These are phyloP conservation scores for Tauraco hartlaubi DNA, from an alignment of 2,797 vertebrate species.

Conservation along the genomic window DNA sequence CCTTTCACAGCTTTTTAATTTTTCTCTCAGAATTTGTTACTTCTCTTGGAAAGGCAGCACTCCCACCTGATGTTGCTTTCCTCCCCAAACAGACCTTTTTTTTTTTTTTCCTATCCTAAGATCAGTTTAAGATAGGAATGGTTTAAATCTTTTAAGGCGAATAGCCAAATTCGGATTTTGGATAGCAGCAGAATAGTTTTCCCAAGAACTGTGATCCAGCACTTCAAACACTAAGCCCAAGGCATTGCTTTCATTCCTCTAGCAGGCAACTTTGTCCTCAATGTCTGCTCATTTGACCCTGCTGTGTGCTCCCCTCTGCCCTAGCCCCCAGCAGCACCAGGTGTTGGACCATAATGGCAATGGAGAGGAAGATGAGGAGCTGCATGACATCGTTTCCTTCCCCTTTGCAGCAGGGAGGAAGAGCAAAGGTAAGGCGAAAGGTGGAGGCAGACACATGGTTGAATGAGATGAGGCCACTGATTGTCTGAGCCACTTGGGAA, in stretches of 20 bases:
- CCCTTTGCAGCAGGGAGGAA: neutral
- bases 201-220: neutral
- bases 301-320: neutral
- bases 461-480: neutral
- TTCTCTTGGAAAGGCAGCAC: neutral
- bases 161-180: neutral
- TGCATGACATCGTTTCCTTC: accelerated
- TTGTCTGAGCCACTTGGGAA: neutral
- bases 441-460: neutral
- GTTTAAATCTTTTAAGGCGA: neutral
- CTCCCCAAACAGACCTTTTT: accelerated
- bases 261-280: neutral
- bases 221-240: neutral
- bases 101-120: neutral
- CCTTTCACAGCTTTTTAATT: neutral
- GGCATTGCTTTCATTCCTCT: neutral
- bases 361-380: neutral
- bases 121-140: neutral
- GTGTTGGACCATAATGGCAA: neutral
- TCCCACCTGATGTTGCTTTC: neutral
- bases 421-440: neutral
- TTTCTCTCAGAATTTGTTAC: neutral
- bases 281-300: no score
- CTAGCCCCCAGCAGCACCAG: neutral
- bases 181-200: neutral